Evolutionary conservation across 2,888 invertebrate species (phyloP), one percentile per base, ranked within the genome.

Genomic region (Quadroppia sp.): DNA sequence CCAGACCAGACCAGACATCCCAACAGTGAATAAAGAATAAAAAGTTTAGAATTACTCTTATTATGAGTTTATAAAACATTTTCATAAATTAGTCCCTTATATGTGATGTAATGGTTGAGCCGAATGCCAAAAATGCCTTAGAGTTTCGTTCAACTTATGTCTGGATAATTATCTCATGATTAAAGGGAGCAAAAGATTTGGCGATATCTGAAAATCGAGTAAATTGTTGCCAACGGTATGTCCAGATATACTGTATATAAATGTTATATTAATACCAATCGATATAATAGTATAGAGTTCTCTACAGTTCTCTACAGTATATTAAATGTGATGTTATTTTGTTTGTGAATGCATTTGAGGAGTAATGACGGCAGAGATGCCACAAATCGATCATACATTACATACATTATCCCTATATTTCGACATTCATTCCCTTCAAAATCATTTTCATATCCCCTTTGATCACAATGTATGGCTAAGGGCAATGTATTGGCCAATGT

Each of bases 211-310:
- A 53, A 53, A 53, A 53, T 53, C 25, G 53, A 40, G 23, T 67
- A 67, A 40, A 67, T 67, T 67, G 67, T 42, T 23, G 67, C 67
- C 67, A 67, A 67, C 67, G 67, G 67, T 67, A n/a, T 67, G 67
- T 67, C 67, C 67, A 36, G 40, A 28, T 61, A 32, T 32, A 61
- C 20, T 17, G 6, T n/a, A 50, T 9, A 50, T 20, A n/a, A 20
- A 50, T 50, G 50, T 50, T 50, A 50, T 50, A 20, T 17, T 17
- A 50, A 4, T n/a, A 17, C n/a, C 17, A 36, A 11, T 50, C 50
- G 6, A 50, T n/a, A n/a, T n/a, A 9, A n/a, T n/a, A 50, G 17
- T 50, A n/a, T 4, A 20, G 20, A 11, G 15, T 50, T 50, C 17
- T 11, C 15, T 20, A 3, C 17, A 9, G 4, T 50, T n/a, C 50